Percentiles rank a stretch among this genome's conserved stretches.
These are phyloP conservation scores for Phortica okadai DNA, from an alignment of 2,888 invertebrate species.

Conservation along the genomic window DNA sequence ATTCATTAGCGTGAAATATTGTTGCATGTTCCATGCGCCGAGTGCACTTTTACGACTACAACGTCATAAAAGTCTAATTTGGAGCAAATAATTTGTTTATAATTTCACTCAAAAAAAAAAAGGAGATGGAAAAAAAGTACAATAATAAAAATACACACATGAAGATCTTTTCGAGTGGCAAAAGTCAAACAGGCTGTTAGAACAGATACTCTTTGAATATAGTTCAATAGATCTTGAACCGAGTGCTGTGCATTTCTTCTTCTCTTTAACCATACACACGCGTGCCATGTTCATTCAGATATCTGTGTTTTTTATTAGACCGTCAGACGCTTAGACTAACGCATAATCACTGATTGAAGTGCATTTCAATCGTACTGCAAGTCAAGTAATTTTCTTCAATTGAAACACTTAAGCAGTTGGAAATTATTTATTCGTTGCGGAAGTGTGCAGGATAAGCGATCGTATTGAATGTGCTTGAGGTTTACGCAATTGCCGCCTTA, in stretches of 20 bases:
- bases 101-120: neutral
- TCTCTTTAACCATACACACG: neutral
- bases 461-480: neutral
- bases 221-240: neutral
- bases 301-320: neutral
- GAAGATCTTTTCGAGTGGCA: neutral
- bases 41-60: constrained; percentile 2
- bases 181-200: neutral
- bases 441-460: constrained; percentile 9
- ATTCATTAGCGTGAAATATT: neutral
- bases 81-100: constrained; percentile 24
- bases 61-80: constrained; percentile 9
- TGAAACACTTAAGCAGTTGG: neutral
- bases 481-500: constrained; percentile 12
- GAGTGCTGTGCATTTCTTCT: neutral
- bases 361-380: neutral
- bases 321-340: neutral
- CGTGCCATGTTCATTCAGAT: neutral
- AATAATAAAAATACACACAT: neutral
- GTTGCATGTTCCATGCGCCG: neutral
- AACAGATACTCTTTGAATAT: too few species aligned
- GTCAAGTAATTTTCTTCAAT: neutral
- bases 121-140: neutral
- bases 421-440: constrained; percentile 9
- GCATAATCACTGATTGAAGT: neutral